phyloP scores from a whole-genome alignment of 2,888 invertebrate species.

The Pollenia amentaria region DNA sequence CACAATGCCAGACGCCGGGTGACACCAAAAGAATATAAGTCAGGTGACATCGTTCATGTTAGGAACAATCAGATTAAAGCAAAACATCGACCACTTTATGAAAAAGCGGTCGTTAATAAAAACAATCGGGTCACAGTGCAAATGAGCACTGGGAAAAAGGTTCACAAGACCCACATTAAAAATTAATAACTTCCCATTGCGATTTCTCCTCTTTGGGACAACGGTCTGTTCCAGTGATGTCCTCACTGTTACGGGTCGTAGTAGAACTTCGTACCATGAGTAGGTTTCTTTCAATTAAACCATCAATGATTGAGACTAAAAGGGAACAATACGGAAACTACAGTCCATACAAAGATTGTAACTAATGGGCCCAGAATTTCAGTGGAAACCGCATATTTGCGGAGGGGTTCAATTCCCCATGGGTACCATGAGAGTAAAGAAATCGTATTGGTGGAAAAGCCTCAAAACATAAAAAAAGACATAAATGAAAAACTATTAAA shows the following conservation, averaged over 20 bases:
- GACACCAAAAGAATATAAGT: slow-evolving; percentile 1
- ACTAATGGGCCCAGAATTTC: background rate
- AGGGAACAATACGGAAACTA: slow-evolving; percentile 7
- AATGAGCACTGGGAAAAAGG: background rate
- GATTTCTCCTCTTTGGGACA: slow-evolving; percentile 11
- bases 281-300: slow-evolving; percentile 6
- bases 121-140: slow-evolving; percentile 25
- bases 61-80: slow-evolving; percentile 22
- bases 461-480: background rate
- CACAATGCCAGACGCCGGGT: background rate
- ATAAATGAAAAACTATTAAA: background rate
- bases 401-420: slow-evolving; percentile 14
- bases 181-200: background rate
- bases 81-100: background rate
- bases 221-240: slow-evolving; percentile 2
- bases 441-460: background rate
- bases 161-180: slow-evolving; percentile 25
- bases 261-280: slow-evolving; percentile 18
- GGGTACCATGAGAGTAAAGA: slow-evolving; percentile 12
- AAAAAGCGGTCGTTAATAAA: slow-evolving; percentile 11
- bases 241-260: slow-evolving; percentile 14
- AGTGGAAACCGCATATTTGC: slow-evolving; percentile 12
- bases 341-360: background rate
- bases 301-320: background rate
- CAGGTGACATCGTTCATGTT: slow-evolving; percentile 6